These are phyloP conservation scores for Epinotia nisella DNA, from an alignment of 2,888 invertebrate genomes.

Conservation along the genomic window DNA sequence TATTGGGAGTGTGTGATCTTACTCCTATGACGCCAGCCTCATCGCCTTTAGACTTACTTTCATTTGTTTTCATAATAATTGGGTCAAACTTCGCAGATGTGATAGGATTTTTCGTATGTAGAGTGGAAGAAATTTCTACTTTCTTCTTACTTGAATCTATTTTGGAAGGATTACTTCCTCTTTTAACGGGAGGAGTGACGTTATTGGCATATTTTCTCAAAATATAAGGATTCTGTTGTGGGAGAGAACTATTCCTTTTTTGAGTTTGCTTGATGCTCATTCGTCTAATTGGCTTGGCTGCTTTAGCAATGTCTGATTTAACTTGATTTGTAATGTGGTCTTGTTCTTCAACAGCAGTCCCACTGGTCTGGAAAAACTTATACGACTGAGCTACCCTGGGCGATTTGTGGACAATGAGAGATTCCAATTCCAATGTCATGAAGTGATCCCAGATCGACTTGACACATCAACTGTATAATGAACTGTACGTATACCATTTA, in stretches of 20 bases:
- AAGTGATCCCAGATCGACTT: no score
- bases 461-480: no score
- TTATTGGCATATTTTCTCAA: constrained; percentile 22
- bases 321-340: not conserved
- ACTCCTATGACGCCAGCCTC: not conserved
- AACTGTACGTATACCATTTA: not conserved
- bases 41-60: constrained; percentile 11
- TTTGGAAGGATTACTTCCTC: not conserved
- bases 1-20: not conserved
- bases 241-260: constrained; percentile 4
- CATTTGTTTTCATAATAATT: constrained; percentile 5
- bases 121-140: not conserved
- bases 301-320: not conserved
- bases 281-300: not conserved
- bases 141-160: constrained; percentile 13
- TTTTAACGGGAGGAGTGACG: not conserved
- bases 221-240: constrained; percentile 15
- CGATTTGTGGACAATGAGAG: not conserved
- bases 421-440: not conserved
- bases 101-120: not conserved
- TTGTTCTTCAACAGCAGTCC: not conserved
- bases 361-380: constrained; percentile 3
- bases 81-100: not conserved
- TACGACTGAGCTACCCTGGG: not conserved
- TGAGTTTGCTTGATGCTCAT: constrained; percentile 13